Evolutionary conservation across 1,140 invertebrate genomes (phyloP).

Genomic region (Trypoxylus dichotomus): DNA sequence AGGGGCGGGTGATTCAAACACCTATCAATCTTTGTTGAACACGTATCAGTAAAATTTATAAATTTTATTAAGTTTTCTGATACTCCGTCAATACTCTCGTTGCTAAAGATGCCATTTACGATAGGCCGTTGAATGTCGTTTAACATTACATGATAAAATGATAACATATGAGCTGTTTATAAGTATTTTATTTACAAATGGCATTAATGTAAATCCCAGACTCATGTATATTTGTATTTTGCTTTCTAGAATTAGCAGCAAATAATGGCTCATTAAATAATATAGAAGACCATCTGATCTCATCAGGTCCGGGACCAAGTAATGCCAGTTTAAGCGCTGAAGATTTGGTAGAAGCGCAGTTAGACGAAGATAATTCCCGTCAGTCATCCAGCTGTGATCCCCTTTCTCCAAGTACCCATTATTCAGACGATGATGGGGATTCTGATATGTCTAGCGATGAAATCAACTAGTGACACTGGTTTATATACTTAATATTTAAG

Average conservation of each 20-base stretch:
- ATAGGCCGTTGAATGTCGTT: too few relatives aligned
- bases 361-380: conserved; percentile 49
- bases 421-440: conserved; percentile 52
- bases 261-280: conserved; percentile 35
- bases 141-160: too few relatives aligned
- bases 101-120: too few relatives aligned
- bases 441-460: conserved; percentile 53
- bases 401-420: conserved; percentile 48
- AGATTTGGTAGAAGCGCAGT: conserved; percentile 44
- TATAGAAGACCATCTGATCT: conserved; percentile 40
- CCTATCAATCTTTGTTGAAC: too few relatives aligned
- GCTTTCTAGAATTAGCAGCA: conserved; percentile 50
- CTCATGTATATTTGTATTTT: not conserved
- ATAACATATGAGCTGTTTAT: too few relatives aligned
- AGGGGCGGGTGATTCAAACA: too few relatives aligned
- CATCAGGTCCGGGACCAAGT: conserved; percentile 39
- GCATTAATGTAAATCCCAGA: not conserved
- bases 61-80: too few relatives aligned
- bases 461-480: conserved; percentile 41
- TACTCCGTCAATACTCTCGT: too few relatives aligned
- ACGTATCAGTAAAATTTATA: too few relatives aligned
- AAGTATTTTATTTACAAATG: too few relatives aligned
- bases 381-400: conserved; percentile 52
- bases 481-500: conserved; percentile 24
- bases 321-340: conserved; percentile 38